These are phyloP conservation scores for Ostrea edulis DNA, from an alignment of 1,140 invertebrate genomes.

Conservation along the genomic window DNA sequence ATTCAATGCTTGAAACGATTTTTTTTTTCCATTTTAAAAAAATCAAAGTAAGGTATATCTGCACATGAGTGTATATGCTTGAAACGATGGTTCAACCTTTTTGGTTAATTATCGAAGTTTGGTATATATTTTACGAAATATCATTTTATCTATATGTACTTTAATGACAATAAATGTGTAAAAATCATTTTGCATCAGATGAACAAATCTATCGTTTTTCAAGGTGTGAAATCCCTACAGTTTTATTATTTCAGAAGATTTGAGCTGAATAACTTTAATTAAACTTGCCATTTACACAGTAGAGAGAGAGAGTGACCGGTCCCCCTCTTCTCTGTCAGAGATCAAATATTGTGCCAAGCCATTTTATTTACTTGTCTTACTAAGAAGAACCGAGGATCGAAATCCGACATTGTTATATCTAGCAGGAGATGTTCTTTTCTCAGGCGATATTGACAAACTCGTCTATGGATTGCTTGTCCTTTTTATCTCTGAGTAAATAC, in stretches of 20 bases:
- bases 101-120: no score
- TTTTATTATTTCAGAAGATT: neutral
- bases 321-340: constrained; percentile 2
- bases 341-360: constrained; percentile 34
- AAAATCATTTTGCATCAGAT: no score
- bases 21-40: no score
- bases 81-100: no score
- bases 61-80: no score
- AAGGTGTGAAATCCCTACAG: no score
- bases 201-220: no score
- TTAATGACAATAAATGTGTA: no score
- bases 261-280: neutral
- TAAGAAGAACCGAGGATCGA: constrained; percentile 29
- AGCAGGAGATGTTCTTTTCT: constrained; percentile 28
- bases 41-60: no score
- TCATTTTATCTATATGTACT: no score
- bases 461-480: neutral
- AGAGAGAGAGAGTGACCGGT: neutral
- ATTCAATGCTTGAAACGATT: no score
- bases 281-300: neutral
- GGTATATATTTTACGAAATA: no score
- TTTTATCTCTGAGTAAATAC: constrained; percentile 32
- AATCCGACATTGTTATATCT: constrained; percentile 28
- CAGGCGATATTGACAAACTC: neutral
- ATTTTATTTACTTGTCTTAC: constrained; percentile 33